These are phyloP conservation scores for Megaceryle alcyon DNA, from an alignment of 2,797 vertebrate species.

Conservation along the genomic window DNA sequence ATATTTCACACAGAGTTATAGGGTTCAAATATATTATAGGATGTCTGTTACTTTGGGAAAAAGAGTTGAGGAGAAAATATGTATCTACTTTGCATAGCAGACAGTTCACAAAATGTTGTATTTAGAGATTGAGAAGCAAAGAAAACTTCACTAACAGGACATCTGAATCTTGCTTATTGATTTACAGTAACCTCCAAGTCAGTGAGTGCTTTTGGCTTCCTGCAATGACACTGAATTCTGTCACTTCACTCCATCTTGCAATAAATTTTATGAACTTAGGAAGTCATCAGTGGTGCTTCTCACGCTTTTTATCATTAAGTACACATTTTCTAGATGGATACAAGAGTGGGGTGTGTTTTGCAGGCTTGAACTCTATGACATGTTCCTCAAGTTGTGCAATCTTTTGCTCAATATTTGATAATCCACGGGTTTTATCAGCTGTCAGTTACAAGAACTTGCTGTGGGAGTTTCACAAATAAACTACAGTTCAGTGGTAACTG, in stretches of 20 bases:
- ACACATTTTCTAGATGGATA: neutral
- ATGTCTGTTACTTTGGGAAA: neutral
- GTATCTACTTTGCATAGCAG: neutral
- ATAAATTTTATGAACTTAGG: neutral
- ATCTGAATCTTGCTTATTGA: neutral
- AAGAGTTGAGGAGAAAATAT: neutral
- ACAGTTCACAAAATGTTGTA: neutral
- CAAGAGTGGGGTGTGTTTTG: neutral
- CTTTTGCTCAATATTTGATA: neutral
- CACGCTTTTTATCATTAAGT: neutral
- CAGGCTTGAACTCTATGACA: neutral
- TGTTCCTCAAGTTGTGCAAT: neutral
- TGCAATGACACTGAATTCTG: neutral
- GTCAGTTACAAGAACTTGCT: neutral
- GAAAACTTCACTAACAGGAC: neutral
- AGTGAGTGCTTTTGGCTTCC: neutral
- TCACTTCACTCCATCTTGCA: neutral
- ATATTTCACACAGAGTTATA: neutral
- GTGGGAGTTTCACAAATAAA: neutral
- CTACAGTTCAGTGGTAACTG: neutral
- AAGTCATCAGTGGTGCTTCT: neutral
- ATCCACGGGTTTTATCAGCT: neutral
- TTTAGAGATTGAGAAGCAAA: neutral
- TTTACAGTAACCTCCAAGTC: neutral
- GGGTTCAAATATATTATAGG: neutral